Percentiles rank a stretch among this genome's conserved stretches.
Evolutionary conservation across 1,140 invertebrate species (phyloP).

Genomic region (Drosophila santomea): DNA sequence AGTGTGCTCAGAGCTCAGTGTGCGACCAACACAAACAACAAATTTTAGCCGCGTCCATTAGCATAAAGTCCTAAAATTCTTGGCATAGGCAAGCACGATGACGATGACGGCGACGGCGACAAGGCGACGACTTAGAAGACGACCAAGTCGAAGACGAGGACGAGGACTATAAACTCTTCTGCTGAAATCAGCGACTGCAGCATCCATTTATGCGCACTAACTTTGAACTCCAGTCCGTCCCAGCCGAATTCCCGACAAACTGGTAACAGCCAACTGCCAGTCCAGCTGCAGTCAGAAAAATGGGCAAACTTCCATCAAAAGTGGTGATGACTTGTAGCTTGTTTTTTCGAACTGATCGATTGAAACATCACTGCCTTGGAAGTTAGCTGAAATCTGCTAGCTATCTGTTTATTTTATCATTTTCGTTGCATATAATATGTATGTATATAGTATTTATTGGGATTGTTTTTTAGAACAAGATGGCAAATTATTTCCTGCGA

Average conservation of each 20-base stretch:
- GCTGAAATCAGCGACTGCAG: slow-evolving; percentile 64
- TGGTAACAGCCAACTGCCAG: slow-evolving; percentile 51
- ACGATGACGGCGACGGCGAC: slow-evolving; percentile 51
- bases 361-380: background rate
- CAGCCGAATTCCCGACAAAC: slow-evolving; percentile 57
- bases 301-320: background rate
- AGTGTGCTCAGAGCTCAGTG: slow-evolving; percentile 6
- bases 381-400: too few relatives aligned
- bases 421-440: too few relatives aligned
- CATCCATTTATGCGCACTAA: slow-evolving; percentile 67
- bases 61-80: slow-evolving; percentile 66
- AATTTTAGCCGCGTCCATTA: slow-evolving; percentile 65
- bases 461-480: too few relatives aligned
- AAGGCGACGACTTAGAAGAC: slow-evolving; percentile 41
- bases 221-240: slow-evolving; percentile 51
- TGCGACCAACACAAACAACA: slow-evolving; percentile 47
- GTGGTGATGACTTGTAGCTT: background rate
- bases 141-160: slow-evolving; percentile 39
- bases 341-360: background rate
- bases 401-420: too few relatives aligned
- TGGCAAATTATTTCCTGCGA: too few relatives aligned
- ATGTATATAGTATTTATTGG: too few relatives aligned
- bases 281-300: slow-evolving; percentile 36
- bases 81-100: slow-evolving; percentile 44
- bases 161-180: slow-evolving; percentile 47